Evolutionary conservation across 53 echinoderm and acorn worm species (phyloP).

Genomic region (Paracentrotus lividus): DNA sequence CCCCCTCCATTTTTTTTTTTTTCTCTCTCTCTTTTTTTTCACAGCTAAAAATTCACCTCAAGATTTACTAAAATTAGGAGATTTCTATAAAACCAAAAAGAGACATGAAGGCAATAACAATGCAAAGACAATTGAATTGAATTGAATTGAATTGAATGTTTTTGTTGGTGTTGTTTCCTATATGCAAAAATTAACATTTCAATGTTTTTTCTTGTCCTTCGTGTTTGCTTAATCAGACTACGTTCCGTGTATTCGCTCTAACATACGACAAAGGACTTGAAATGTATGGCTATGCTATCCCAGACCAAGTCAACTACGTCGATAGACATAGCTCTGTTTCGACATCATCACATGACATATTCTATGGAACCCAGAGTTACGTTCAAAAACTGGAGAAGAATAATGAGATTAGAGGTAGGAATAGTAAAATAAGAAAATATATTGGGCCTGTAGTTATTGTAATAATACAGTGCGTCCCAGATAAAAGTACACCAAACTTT

Average conservation of each 20-base stretch:
- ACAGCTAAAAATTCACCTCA: neutral
- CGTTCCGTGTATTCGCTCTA: conserved; percentile 27
- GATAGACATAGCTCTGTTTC: neutral
- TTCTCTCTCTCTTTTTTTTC: neutral
- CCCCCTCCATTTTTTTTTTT: neutral
- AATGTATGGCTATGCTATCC: neutral
- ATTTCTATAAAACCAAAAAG: neutral
- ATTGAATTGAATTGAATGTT: too few relatives aligned
- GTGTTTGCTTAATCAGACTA: neutral
- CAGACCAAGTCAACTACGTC: conserved; percentile 34
- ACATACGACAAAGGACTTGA: conserved; percentile 15
- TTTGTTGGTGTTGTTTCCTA: neutral
- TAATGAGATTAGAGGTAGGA: neutral
- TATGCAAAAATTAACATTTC: neutral
- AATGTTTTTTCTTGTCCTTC: neutral
- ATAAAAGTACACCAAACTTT: too few relatives aligned
- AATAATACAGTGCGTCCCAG: too few relatives aligned
- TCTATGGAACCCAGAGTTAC: neutral
- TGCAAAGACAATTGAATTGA: too few relatives aligned
- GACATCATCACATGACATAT: neutral
- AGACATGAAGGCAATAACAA: too few relatives aligned
- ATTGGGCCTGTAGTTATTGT: too few relatives aligned
- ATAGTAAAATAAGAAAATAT: neutral
- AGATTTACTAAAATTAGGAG: neutral
- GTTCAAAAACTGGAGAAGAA: neutral